phyloP scores from a whole-genome alignment of 2,113 vertebrate species.

The Xiphias gladius region DNA sequence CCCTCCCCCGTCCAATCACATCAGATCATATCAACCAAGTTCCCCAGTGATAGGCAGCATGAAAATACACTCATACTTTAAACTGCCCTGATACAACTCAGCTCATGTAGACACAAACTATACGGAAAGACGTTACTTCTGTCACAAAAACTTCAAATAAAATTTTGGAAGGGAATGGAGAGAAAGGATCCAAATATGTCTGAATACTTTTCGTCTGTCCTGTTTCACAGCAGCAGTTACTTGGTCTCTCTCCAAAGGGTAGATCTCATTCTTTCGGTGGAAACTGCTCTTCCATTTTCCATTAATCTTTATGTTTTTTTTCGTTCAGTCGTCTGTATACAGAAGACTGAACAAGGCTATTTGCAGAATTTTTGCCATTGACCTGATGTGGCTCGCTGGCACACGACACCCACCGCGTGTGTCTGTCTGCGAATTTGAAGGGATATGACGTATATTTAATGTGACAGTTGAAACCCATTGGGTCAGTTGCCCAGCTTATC shows the following conservation, averaged over 20 bases:
- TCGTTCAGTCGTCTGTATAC: background rate
- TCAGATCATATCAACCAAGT: conserved; percentile 28
- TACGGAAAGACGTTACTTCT: background rate
- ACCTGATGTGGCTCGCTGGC: background rate
- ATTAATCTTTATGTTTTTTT: background rate
- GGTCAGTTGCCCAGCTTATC: background rate
- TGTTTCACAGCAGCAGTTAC: background rate
- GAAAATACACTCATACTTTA: conserved; percentile 17
- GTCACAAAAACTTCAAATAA: background rate
- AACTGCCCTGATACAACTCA: background rate
- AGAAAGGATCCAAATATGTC: no score
- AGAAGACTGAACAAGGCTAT: background rate
- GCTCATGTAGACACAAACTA: background rate
- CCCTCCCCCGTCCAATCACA: no score
- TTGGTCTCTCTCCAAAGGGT: background rate
- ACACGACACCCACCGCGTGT: background rate
- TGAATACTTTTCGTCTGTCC: background rate
- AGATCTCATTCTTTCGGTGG: background rate
- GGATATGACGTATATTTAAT: background rate
- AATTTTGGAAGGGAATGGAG: no score
- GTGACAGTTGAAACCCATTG: background rate
- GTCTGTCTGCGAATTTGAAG: background rate
- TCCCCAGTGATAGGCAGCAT: conserved; percentile 9
- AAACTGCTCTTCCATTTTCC: background rate
- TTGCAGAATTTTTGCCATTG: background rate